phyloP scores from a whole-genome alignment of 2,888 invertebrate species.

The Criorhina ranunculi region DNA sequence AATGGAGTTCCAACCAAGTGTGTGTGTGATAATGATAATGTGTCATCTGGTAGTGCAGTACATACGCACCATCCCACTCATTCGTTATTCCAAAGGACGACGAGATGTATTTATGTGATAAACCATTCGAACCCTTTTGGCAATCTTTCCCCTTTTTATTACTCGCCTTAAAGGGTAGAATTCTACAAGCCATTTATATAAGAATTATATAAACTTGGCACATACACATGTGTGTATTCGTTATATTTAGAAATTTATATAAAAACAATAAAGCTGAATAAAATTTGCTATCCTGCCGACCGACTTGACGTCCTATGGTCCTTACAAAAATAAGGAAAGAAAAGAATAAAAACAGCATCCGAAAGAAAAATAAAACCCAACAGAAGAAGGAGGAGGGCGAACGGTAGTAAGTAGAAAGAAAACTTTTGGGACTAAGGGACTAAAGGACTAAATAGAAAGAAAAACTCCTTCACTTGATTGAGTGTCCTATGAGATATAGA shows the following conservation, averaged over 20 bases:
- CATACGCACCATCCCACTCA: conserved; percentile 45
- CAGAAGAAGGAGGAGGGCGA: conserved; percentile 2
- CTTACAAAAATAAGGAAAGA: conserved; percentile 37
- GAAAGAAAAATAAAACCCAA: conserved; percentile 47
- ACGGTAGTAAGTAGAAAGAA: conserved; percentile 20
- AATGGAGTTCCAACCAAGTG: conserved; percentile 36
- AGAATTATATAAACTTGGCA: conserved; percentile 11
- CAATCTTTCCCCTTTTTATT: conserved; percentile 51
- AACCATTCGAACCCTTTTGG: conserved; percentile 64
- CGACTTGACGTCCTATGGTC: conserved; percentile 46
- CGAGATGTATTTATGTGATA: conserved; percentile 7
- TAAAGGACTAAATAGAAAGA: conserved; percentile 58
- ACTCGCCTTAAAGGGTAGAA: conserved; percentile 62
- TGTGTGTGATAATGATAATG: conserved; percentile 57
- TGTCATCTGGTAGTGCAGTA: conserved; percentile 45
- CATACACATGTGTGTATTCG: conserved; percentile 44
- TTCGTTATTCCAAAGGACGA: not conserved
- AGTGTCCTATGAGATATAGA: conserved; percentile 73
- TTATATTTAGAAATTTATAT: conserved; percentile 70
- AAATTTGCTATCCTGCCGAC: conserved; percentile 66
- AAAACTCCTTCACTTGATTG: conserved; percentile 76
- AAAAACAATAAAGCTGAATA: conserved; percentile 73
- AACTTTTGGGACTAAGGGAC: conserved; percentile 67
- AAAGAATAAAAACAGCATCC: conserved; percentile 21
- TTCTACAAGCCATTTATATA: conserved; percentile 15